Percentiles rank a stretch among this genome's conserved stretches.
phyloP scores from a whole-genome alignment of 2,797 vertebrate species.

The Darevskia mixta region DNA sequence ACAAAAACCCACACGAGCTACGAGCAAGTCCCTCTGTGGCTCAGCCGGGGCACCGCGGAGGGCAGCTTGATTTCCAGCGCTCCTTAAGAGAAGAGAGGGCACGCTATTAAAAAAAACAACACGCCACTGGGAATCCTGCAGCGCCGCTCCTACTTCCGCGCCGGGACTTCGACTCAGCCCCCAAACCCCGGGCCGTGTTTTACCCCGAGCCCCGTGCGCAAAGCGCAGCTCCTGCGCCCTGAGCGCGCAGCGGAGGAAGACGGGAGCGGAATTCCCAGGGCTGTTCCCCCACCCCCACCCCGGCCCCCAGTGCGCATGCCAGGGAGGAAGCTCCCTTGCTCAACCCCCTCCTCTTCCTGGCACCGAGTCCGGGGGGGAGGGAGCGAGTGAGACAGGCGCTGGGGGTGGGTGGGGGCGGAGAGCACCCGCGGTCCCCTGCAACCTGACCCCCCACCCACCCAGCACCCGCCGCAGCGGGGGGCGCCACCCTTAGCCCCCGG shows the following conservation, averaged over 20 bases:
- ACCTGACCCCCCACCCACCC: slow-evolving; percentile 10
- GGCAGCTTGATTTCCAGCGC: neutral
- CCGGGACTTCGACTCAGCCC: slow-evolving; percentile 22
- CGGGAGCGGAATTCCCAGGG: slow-evolving; percentile 85
- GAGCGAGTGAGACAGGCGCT: slow-evolving; percentile 20
- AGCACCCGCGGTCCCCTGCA: slow-evolving; percentile 19
- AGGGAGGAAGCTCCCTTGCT: slow-evolving; percentile 84
- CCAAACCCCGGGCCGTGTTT: slow-evolving; percentile 15
- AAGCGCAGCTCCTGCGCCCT: neutral
- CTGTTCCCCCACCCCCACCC: slow-evolving; percentile 70
- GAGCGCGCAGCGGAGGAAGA: slow-evolving; percentile 67
- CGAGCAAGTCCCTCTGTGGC: neutral
- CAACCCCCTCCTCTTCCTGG: slow-evolving; percentile 63
- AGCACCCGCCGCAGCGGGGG: neutral
- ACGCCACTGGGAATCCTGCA: neutral
- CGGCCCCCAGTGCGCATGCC: slow-evolving; percentile 82
- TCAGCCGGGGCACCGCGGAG: slow-evolving; percentile 19
- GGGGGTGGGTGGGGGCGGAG: slow-evolving; percentile 30
- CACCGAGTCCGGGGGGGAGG: slow-evolving; percentile 45
- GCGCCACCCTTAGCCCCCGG: neutral
- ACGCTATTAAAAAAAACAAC: no score
- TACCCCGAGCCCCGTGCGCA: slow-evolving; percentile 12
- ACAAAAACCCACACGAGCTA: neutral
- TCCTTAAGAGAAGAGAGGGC: neutral
- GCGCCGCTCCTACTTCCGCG: slow-evolving; percentile 34